Conservation (phyloP, 2,888 invertebrate species). For the Camponotus fellah region DNA sequence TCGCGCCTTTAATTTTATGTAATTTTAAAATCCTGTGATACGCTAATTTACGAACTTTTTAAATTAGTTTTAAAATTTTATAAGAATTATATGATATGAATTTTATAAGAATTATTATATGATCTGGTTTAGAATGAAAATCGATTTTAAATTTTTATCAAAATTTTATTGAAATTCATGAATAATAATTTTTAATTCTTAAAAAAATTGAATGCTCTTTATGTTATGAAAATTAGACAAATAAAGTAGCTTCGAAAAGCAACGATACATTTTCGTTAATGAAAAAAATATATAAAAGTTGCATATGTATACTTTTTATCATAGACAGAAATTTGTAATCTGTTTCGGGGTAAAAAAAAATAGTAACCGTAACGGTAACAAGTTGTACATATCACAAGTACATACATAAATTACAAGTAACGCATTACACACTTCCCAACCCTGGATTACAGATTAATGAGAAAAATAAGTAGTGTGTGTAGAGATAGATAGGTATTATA, state of each 20-base stretch:
- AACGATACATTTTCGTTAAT: background rate
- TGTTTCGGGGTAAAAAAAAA: background rate
- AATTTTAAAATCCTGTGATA: background rate
- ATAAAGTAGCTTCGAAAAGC: background rate
- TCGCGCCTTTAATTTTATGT: background rate
- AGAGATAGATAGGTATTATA: constrained; percentile 81
- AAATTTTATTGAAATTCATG: too few species aligned
- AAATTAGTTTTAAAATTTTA: too few species aligned
- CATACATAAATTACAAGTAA: background rate
- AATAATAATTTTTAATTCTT: too few species aligned
- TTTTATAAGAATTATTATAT: too few species aligned
- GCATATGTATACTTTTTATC: too few species aligned
- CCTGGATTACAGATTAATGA: background rate
- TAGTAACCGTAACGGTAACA: background rate
- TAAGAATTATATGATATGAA: too few species aligned
- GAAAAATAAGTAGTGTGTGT: constrained; percentile 54
- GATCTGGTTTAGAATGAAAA: too few species aligned
- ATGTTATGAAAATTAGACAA: too few species aligned
- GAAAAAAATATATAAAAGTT: too few species aligned
- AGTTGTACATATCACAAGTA: background rate
- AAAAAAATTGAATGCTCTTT: too few species aligned
- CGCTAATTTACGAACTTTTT: background rate
- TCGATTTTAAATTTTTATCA: too few species aligned
- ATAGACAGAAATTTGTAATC: background rate
- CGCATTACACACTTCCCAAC: background rate